Conservation (phyloP, 2,888 invertebrate species). For the Cryptocephalus moraei region DNA sequence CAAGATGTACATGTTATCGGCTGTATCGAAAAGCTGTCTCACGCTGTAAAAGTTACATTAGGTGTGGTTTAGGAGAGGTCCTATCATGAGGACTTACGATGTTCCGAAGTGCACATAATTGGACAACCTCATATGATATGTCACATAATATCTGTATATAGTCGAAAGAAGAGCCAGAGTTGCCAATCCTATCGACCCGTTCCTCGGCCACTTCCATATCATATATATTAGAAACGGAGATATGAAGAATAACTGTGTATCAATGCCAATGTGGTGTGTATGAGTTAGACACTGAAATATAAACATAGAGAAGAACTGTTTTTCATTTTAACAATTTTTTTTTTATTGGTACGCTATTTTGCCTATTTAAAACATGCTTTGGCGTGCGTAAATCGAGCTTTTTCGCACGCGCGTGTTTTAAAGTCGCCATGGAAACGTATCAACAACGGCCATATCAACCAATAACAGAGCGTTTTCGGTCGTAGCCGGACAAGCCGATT, state of each 20-base stretch:
- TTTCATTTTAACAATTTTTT: no score
- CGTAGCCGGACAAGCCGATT: no score
- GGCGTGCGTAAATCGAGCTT: no score
- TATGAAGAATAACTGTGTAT: conserved; percentile 54
- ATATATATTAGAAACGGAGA: conserved; percentile 49
- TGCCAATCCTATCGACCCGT: conserved; percentile 40
- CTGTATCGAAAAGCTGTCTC: conserved; percentile 52
- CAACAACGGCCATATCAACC: no score
- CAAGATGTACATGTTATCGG: conserved; percentile 57
- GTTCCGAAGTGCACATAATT: conserved; percentile 60
- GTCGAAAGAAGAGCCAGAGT: conserved; percentile 46
- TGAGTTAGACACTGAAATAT: conserved; percentile 54
- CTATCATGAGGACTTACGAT: conserved; percentile 43
- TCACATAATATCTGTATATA: conserved; percentile 49
- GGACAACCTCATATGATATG: conserved; percentile 47
- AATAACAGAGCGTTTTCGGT: no score
- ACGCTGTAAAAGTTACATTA: not conserved
- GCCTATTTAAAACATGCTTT: no score
- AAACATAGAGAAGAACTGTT: conserved; percentile 4
- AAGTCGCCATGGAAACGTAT: no score
- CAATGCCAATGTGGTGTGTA: conserved; percentile 62
- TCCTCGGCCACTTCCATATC: conserved; percentile 52
- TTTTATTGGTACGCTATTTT: no score
- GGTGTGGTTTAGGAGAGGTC: not conserved
- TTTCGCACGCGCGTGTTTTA: no score